phyloP scores from a whole-genome alignment of 2,797 vertebrate species.

The Sebastes cheni region DNA sequence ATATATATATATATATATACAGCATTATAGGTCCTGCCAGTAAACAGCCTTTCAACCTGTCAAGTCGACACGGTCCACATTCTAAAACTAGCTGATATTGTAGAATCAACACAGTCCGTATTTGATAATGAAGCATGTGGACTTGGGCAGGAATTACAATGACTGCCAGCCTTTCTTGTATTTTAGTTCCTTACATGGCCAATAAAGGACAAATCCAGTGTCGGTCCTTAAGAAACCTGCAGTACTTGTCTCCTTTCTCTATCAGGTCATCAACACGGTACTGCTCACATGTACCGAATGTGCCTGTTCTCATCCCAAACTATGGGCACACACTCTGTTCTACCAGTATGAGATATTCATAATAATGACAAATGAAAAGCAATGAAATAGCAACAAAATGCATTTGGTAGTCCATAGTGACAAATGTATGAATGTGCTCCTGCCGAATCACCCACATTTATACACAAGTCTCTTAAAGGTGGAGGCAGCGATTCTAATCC shows the following conservation, averaged over 20 bases:
- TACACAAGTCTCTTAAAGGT: neutral
- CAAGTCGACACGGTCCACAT: neutral
- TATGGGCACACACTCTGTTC: neutral
- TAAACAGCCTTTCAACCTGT: neutral
- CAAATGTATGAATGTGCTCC: neutral
- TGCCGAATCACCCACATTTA: neutral
- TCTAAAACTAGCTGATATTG: neutral
- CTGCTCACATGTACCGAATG: neutral
- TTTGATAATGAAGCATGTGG: neutral
- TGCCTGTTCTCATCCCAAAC: neutral
- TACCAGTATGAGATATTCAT: neutral
- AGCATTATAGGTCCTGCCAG: neutral
- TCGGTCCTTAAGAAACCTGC: neutral
- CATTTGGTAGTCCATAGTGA: neutral
- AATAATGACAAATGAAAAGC: neutral
- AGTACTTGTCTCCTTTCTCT: neutral
- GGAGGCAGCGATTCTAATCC: neutral
- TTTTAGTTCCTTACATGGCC: neutral
- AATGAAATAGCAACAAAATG: neutral
- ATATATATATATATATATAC: neutral
- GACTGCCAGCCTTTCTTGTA: neutral
- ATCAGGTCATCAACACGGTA: neutral
- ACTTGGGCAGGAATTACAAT: neutral
- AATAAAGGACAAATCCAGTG: neutral
- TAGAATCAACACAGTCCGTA: neutral